These are phyloP conservation scores for Lobophora halterata DNA, from an alignment of 2,888 invertebrate species.

Conservation along the genomic window DNA sequence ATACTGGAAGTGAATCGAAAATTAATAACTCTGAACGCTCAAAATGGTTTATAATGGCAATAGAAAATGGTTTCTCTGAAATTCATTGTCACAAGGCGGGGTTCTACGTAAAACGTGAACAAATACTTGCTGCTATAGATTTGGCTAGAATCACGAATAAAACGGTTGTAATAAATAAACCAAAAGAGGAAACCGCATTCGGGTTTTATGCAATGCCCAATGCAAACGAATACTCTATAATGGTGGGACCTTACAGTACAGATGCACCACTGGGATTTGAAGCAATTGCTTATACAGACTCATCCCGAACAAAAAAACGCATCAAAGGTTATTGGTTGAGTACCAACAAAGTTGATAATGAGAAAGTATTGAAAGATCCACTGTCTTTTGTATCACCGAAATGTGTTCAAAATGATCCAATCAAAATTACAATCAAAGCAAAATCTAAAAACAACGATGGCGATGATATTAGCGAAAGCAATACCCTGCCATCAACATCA, in stretches of 20 bases:
- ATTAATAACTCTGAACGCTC: slow-evolving; percentile 42
- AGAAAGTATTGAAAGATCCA: slow-evolving; percentile 64
- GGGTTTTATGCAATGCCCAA: slow-evolving; percentile 70
- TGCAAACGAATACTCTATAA: slow-evolving; percentile 53
- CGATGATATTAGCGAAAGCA: neutral
- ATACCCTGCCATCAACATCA: slow-evolving; percentile 5
- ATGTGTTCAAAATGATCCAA: slow-evolving; percentile 20
- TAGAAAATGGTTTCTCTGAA: slow-evolving; percentile 78
- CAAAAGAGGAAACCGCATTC: slow-evolving; percentile 61
- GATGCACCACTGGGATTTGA: slow-evolving; percentile 64
- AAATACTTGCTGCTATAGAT: slow-evolving; percentile 70
- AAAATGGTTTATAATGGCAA: slow-evolving; percentile 79
- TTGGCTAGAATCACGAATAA: slow-evolving; percentile 67
- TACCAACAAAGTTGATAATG: slow-evolving; percentile 62
- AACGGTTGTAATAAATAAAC: slow-evolving; percentile 69
- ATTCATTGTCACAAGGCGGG: slow-evolving; percentile 72
- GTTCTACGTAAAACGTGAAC: slow-evolving; percentile 77
- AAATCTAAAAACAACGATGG: neutral
- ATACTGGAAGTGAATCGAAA: slow-evolving; percentile 3
- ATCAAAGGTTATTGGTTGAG: slow-evolving; percentile 69
- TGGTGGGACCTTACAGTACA: slow-evolving; percentile 69
- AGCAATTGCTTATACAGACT: slow-evolving; percentile 32
- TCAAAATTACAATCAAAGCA: neutral
- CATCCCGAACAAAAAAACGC: slow-evolving; percentile 34
- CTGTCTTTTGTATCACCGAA: slow-evolving; percentile 52